Percentiles rank a stretch among this genome's conserved stretches.
phyloP scores from a whole-genome alignment of 2,113 vertebrate species.

The Urocolius indicus region DNA sequence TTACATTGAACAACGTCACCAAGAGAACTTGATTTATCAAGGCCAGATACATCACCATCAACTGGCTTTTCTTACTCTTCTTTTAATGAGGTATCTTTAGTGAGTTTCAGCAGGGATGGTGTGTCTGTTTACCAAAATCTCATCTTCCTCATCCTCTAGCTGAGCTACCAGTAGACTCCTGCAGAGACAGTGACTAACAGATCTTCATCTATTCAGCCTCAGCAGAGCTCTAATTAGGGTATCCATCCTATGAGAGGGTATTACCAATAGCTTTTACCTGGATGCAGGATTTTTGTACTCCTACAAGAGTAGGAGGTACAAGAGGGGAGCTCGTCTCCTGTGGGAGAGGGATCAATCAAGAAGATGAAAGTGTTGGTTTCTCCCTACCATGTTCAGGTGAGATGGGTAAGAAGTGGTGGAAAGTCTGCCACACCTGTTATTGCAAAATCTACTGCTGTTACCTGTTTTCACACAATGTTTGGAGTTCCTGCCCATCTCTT shows the following conservation, averaged over 20 bases:
- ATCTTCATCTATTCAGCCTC: not conserved
- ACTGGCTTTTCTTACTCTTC: not conserved
- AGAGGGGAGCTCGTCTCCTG: not conserved
- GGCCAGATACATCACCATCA: not conserved
- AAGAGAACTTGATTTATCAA: not conserved
- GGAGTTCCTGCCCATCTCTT: not conserved
- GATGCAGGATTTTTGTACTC: not conserved
- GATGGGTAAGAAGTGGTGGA: not conserved
- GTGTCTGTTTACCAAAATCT: not conserved
- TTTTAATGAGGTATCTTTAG: not conserved
- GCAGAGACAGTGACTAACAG: not conserved
- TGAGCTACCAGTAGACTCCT: not conserved
- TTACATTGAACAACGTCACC: not conserved
- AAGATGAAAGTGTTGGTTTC: slow-evolving; percentile 10
- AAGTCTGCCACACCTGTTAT: slow-evolving; percentile 18
- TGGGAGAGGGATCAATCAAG: slow-evolving; percentile 51
- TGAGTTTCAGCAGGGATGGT: not conserved
- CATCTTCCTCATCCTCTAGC: not conserved
- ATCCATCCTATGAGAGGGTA: not conserved
- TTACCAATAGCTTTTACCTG: not conserved
- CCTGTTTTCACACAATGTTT: not conserved
- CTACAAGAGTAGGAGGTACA: too few species aligned
- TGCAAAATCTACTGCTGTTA: not conserved
- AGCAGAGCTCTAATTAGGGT: not conserved
- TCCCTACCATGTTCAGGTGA: not conserved